Base-by-base conservation (phyloP, 1,140 invertebrate species). In the Caenorhabditis brenneri region DNA sequence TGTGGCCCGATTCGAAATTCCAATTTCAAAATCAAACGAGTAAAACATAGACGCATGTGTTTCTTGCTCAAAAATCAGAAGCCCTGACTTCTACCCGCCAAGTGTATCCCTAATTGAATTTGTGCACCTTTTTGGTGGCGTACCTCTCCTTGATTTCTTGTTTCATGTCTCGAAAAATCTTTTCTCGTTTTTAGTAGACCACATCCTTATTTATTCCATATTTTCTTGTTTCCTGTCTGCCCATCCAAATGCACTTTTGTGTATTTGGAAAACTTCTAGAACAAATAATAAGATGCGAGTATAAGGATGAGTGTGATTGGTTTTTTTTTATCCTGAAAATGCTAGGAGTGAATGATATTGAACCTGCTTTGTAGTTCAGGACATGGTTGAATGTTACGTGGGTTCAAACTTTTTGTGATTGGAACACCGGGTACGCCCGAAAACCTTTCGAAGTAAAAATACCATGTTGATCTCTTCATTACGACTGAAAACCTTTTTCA, bases 121-220 rank as follows among this genome's bases (percentile, higher is more conserved):
- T 36, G 58, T 65, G 58, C 58, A 65, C 58, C 58, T 65, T 65
- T 65, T 65, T 65, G 58, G 58, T 6, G 15, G 31, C 58, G 31
- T 27, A 58, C 53, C 24, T 58, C 49, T 51, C 22, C 53, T 65
- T 36, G 58, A 65, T 65, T 33, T 65, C 31, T 65, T 36, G 29
- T 36, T 33, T 19, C 31, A 33, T 16, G 10, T 36, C 29, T 15
- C 15, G 16, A 16, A 60, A 55, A 55, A 55, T 7, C 2, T 58
- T 29, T 29, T 29, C 16, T 10, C 22, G 7, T 6, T 42, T 42
- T 42, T 42, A 65, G 29, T 36, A 19, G 31, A 65, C 58, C 58
- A 65, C 58, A 65, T 65, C 58, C 58, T 65, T 65, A 65, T 65
- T 65, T 65, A 65, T 65, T 65, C 31, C 19, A 36, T 65, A 33